Evolutionary conservation across 2,113 vertebrate species (phyloP), one percentile per base, ranked within the genome.

Genomic region (Paramisgurnus dabryanus): DNA sequence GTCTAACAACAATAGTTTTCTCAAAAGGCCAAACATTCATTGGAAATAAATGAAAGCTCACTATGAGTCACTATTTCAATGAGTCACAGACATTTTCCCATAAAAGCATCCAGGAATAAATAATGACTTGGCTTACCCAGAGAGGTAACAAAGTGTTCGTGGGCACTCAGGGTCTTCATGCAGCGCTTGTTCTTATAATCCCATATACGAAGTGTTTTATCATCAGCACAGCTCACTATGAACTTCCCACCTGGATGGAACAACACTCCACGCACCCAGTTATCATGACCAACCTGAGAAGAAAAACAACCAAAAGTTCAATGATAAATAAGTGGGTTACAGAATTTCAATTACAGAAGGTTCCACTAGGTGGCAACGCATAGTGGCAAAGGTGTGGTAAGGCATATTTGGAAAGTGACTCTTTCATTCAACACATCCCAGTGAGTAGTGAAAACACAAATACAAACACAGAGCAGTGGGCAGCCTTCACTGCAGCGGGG

Each of bases 81-180:
- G 17, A 43, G 61, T 39, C 1, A 22, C 3, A 78, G n/a, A 45
- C 9, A 3, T 0, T 4, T 22, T 12, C 6, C 55, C 8, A n/a
- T 10, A 39, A 41, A 18, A 10, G 53, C 11, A 2, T 40, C 53
- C 34, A 67, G 9, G 45, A 4, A 39, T 2, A 6, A 58, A 61
- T 27, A 15, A 22, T 6, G 10, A 3, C 34, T 65, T 11, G 55
- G 27, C 67, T 67, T 92, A 99, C 98, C 98, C 95, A 99, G 94
- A 93, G 98, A 99, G 95, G 98, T 99, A 94, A 99, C 98, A 91
- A 99, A 99, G 95, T 99, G 98, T 96, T 99, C 97, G 49, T 99
- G 98, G 93, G 98, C 98, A 89, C 94, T 95, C 89, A 99, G 93
- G 88, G 96, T 98, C 95, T 99, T 99, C 96, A 98, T 98, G 95